These are phyloP conservation scores for Bubalus kerabau DNA, from an alignment of 2,113 vertebrate species.

Conservation along the genomic window DNA sequence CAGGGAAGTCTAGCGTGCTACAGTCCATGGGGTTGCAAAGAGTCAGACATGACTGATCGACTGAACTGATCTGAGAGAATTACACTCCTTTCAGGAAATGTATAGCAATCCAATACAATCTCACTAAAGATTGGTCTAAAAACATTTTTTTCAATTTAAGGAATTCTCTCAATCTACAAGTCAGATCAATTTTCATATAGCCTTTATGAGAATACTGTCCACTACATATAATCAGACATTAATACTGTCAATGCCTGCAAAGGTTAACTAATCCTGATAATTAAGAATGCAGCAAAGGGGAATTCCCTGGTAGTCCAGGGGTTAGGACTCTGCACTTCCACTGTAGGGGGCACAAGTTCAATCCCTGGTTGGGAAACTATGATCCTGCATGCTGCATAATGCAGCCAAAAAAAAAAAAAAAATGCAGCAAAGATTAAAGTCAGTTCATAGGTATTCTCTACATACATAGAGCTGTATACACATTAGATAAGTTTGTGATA, in stretches of 20 bases:
- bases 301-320: background rate
- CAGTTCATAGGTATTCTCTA: background rate
- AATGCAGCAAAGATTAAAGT: slow-evolving; percentile 13
- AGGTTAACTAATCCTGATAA: background rate
- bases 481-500: background rate
- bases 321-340: background rate
- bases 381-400: background rate
- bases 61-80: background rate
- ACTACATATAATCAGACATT: background rate
- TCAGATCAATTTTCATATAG: background rate
- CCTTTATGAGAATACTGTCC: background rate
- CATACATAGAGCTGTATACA: background rate
- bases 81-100: slow-evolving; percentile 18
- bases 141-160: slow-evolving; percentile 12
- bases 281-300: background rate
- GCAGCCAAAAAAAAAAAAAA: background rate
- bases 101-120: background rate
- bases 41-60: background rate
- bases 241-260: background rate
- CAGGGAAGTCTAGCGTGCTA: background rate
- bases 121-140: slow-evolving; percentile 5
- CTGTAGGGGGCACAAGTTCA: background rate
- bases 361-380: background rate
- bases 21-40: background rate
- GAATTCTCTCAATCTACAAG: background rate